Evolutionary conservation across 1,140 invertebrate species (phyloP), one percentile per base, ranked within the genome.

Genomic region (Spodoptera frugiperda): DNA sequence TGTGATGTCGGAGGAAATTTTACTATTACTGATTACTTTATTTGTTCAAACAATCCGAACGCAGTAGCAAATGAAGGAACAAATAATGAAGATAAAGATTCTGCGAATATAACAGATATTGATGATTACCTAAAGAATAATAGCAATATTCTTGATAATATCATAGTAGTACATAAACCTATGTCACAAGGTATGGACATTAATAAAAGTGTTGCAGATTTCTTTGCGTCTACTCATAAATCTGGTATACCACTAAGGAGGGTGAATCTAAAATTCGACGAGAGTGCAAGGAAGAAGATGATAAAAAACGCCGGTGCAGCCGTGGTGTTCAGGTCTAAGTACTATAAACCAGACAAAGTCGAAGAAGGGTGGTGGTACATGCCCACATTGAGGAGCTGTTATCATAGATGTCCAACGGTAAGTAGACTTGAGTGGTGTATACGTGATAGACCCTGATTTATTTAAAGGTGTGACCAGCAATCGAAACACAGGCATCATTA

Each of bases 351-450:
- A 0, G 79, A 88, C 39, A 87, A 86, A 30, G 79, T 87, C 12
- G 82, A 54, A 2, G 83, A 87, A n/a, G 90, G 91, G 46, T 76
- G 78, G 3, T 81, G 73, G 15, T 84, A 91, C 30, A 71, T n/a
- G n/a, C 91, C 91, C 1, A 89, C 87, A 3, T 71, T 93, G 12
- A 79, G 80, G 0, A 86, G 89, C 2, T 93, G 91, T 73, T 91
- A 84, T 61, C 91, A 93, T 46, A 90, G 84, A 68, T 93, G 91
- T 82, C 91, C 90, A 8, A 86, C 68, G 49, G 90, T 91, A 77
- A 83, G 82, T 83, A 70, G 12, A 14, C 8, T 6, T 39, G 2
- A 8, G 9, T 17, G n/a, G 2, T 19, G 25, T 25, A 25, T 25
- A 25, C 21, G 21, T 2, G 3, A 25, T 1, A 25, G n/a, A n/a